Evolutionary conservation across 2,888 invertebrate genomes (phyloP).

Genomic region (Ophion ventricosus): DNA sequence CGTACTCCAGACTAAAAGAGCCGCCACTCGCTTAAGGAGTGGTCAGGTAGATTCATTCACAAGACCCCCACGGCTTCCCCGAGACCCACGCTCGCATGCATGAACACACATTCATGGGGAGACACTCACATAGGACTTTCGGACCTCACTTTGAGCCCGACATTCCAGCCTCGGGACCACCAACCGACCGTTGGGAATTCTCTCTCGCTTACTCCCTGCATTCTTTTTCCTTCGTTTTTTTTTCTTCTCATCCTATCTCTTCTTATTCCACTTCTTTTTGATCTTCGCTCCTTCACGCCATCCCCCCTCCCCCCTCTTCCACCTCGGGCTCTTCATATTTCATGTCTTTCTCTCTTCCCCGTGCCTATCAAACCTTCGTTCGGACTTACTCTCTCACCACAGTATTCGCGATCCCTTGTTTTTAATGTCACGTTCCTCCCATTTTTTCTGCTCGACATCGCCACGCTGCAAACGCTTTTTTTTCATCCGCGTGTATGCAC

Average conservation of each 20-base stretch:
- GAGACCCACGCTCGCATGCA: conserved; percentile 45
- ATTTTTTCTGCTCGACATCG: conserved; percentile 22
- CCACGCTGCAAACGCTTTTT: conserved; percentile 67
- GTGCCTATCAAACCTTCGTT: conserved; percentile 48
- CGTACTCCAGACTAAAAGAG: conserved; percentile 68
- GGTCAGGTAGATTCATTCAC: conserved; percentile 78
- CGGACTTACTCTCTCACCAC: conserved; percentile 48
- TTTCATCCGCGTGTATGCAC: conserved; percentile 73
- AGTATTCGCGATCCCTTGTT: conserved; percentile 44
- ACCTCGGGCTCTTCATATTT: conserved; percentile 42
- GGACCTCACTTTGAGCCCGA: conserved; percentile 63
- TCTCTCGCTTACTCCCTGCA: conserved; percentile 52
- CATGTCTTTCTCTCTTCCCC: conserved; percentile 60
- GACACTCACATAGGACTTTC: conserved; percentile 45
- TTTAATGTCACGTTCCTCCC: conserved; percentile 34
- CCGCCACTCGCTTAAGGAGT: conserved; percentile 67
- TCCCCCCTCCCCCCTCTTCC: conserved; percentile 67
- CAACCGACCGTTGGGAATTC: conserved; percentile 70
- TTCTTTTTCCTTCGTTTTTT: conserved; percentile 54
- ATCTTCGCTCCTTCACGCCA: conserved; percentile 54
- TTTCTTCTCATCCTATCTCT: conserved; percentile 48
- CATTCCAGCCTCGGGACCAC: conserved; percentile 70
- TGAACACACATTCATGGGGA: conserved; percentile 14
- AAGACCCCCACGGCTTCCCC: conserved; percentile 71
- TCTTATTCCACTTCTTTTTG: conserved; percentile 25